Conservation (phyloP, 2,797 vertebrate species). For the Gallinago solitaria region DNA sequence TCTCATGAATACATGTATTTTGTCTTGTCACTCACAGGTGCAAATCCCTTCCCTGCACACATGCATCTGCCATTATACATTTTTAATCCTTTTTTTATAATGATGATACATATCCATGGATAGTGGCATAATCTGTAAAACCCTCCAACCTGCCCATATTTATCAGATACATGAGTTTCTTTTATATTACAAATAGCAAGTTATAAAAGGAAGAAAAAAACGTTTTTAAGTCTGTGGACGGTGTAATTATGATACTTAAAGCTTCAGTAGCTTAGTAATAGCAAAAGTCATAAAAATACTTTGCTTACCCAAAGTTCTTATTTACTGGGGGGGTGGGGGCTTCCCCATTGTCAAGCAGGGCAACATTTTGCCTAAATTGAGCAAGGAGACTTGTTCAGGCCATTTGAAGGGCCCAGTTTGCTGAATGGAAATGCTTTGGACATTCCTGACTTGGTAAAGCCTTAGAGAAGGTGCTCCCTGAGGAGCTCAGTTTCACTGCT, state of each 20-base stretch:
- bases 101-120: background rate
- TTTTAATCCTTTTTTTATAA: background rate
- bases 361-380: constrained; percentile 34
- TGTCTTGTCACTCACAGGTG: background rate
- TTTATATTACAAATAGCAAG: constrained; percentile 10
- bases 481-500: background rate
- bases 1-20: background rate
- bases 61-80: background rate
- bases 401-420: background rate
- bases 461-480: background rate
- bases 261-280: constrained; percentile 53
- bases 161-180: background rate
- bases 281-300: constrained; percentile 55
- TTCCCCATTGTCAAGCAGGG: constrained; percentile 27
- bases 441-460: background rate
- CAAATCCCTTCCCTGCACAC: background rate
- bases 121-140: background rate
- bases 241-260: constrained; percentile 57
- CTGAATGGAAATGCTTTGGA: background rate
- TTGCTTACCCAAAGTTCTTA: constrained; percentile 24
- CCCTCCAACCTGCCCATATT: background rate
- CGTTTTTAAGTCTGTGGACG: background rate
- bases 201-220: constrained; percentile 16
- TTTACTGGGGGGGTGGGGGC: constrained; percentile 21
- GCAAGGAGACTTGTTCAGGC: background rate